Conservation (phyloP, 2,113 vertebrate species). For the Rattus rattus region DNA sequence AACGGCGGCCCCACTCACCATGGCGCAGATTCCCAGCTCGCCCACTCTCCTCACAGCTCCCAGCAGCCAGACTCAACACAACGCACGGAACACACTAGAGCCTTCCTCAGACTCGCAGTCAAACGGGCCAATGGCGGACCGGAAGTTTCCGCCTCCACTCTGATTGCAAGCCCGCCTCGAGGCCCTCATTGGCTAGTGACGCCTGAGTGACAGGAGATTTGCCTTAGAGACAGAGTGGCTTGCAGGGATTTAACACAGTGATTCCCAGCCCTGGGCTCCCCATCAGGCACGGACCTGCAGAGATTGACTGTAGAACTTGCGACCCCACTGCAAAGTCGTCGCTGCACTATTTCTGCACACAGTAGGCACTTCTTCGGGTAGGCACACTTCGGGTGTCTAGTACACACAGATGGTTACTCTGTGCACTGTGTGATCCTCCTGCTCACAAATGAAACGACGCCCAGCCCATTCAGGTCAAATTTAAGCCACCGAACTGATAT, state of each 20-base stretch:
- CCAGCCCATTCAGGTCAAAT: not conserved
- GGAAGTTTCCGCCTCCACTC: not conserved
- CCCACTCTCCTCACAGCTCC: not conserved
- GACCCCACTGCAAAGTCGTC: not conserved
- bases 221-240: not conserved
- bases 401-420: not conserved
- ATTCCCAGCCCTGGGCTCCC: not conserved
- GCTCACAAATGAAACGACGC: not conserved
- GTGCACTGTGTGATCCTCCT: not conserved
- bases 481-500: not conserved
- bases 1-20: not conserved
- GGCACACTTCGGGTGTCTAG: not conserved
- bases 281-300: not conserved
- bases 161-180: not conserved
- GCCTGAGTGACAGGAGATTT: not conserved
- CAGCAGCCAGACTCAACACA: not conserved
- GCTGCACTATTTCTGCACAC: not conserved
- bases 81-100: not conserved
- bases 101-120: not conserved
- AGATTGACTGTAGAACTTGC: not conserved
- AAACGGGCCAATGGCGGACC: no score
- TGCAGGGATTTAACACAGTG: not conserved
- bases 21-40: not conserved
- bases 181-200: not conserved
- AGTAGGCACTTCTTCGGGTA: not conserved